Percentiles rank a stretch among this genome's conserved stretches.
Evolutionary conservation across 2,888 invertebrate genomes (phyloP).

Genomic region (Minunthozetes semirufus): DNA sequence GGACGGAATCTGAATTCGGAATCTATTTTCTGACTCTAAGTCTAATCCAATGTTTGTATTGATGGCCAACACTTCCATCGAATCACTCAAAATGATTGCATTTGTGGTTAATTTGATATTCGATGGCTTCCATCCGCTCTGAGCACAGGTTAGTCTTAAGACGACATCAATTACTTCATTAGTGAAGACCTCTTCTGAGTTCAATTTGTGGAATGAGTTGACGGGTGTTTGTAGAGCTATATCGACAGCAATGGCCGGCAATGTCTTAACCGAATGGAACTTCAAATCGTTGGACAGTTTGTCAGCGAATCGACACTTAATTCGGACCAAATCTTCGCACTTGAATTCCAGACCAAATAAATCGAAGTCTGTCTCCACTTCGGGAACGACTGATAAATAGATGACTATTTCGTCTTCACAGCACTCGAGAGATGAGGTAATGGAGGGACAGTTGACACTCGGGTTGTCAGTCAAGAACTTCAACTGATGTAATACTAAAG

Average conservation of each 20-base stretch:
- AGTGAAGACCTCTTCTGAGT: background rate
- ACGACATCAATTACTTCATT: slow-evolving; percentile 20
- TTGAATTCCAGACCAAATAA: slow-evolving; percentile 32
- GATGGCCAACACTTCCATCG: background rate
- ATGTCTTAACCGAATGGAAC: slow-evolving; percentile 17
- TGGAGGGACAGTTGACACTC: background rate
- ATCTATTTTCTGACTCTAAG: background rate
- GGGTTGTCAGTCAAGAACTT: background rate
- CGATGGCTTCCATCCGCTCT: background rate
- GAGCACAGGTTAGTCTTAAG: background rate
- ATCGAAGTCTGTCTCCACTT: slow-evolving; percentile 27
- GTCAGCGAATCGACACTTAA: slow-evolving; percentile 24
- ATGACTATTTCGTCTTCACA: background rate
- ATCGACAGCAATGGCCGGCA: slow-evolving; percentile 27
- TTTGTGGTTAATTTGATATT: slow-evolving; percentile 9
- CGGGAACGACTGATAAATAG: slow-evolving; percentile 1
- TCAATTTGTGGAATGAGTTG: background rate
- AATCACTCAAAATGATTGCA: background rate
- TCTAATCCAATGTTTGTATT: background rate
- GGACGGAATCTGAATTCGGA: slow-evolving; percentile 15
- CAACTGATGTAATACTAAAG: slow-evolving; percentile 7
- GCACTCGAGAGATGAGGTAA: background rate
- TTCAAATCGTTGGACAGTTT: background rate
- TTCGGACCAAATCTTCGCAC: slow-evolving; percentile 4
- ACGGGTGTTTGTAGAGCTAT: background rate